Conservation (phyloP, 1,140 invertebrate genomes). For the Mamestra configurata region DNA sequence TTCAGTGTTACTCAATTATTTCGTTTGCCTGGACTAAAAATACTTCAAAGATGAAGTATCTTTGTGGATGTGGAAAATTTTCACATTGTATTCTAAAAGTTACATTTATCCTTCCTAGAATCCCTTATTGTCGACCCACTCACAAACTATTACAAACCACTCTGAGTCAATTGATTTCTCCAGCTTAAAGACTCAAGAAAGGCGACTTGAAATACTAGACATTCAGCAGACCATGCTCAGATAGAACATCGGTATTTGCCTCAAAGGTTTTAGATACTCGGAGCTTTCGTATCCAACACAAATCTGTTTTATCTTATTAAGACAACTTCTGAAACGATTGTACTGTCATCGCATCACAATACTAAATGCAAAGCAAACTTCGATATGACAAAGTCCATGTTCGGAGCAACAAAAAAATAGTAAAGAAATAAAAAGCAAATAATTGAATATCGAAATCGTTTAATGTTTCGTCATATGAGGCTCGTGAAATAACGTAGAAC, state of each 20-base stretch:
- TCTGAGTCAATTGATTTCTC: too few species aligned
- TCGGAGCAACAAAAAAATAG: neutral
- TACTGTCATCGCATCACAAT: neutral
- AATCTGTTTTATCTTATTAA: neutral
- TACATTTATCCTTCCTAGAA: neutral
- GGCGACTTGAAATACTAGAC: too few species aligned
- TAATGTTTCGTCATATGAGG: constrained; percentile 7
- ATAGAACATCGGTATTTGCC: too few species aligned
- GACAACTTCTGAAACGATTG: neutral
- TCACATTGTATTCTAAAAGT: too few species aligned
- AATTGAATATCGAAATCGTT: constrained; percentile 19
- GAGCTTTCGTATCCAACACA: too few species aligned
- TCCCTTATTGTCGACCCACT: neutral
- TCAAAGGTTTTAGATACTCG: too few species aligned
- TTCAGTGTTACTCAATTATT: neutral
- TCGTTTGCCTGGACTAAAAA: too few species aligned
- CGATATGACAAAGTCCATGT: neutral
- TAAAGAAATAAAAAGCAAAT: neutral
- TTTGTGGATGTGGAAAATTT: too few species aligned
- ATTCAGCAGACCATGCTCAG: too few species aligned
- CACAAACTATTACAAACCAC: neutral
- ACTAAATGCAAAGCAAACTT: neutral
- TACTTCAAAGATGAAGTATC: too few species aligned
- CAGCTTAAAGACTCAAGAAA: too few species aligned
- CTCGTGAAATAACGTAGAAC: constrained; percentile 1